Percentiles rank a stretch among this genome's conserved stretches.
Evolutionary conservation across 2,888 invertebrate genomes (phyloP).

Genomic region (Ypsolopha scabrella): DNA sequence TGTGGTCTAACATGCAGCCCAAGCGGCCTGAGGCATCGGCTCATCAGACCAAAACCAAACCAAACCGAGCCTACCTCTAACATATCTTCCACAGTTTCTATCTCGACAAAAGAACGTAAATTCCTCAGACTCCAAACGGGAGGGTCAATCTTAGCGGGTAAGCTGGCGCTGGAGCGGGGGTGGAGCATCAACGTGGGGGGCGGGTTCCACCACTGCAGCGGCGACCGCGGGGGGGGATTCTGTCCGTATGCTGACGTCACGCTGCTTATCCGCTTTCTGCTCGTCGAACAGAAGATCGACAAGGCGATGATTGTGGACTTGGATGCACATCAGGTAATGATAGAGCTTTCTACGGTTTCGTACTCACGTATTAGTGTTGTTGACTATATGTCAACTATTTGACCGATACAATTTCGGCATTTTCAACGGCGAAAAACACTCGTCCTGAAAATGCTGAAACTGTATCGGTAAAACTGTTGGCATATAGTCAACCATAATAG

Average conservation of each 20-base stretch:
- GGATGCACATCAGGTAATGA: conserved; percentile 87
- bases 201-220: conserved; percentile 91
- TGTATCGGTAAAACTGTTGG: no score
- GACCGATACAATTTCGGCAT: no score
- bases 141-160: conserved; percentile 85
- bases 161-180: conserved; percentile 83
- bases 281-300: conserved; percentile 68
- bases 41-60: no score
- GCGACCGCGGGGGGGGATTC: conserved; percentile 84
- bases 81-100: no score
- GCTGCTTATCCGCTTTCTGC: conserved; percentile 77
- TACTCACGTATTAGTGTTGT: no score
- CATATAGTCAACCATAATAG: no score
- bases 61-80: no score
- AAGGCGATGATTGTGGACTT: conserved; percentile 90
- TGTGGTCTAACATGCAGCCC: no score
- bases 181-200: conserved; percentile 94
- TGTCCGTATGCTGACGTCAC: conserved; percentile 93
- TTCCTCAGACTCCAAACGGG: conserved; percentile 78
- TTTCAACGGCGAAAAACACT: no score
- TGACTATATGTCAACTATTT: no score
- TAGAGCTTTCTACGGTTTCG: not conserved
- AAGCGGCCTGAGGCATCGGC: no score
- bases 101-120: not conserved
- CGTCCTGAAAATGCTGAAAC: no score